Percentiles rank a stretch among this genome's conserved stretches.
phyloP scores from a whole-genome alignment of 2,797 vertebrate genomes.

The Falco concolor region DNA sequence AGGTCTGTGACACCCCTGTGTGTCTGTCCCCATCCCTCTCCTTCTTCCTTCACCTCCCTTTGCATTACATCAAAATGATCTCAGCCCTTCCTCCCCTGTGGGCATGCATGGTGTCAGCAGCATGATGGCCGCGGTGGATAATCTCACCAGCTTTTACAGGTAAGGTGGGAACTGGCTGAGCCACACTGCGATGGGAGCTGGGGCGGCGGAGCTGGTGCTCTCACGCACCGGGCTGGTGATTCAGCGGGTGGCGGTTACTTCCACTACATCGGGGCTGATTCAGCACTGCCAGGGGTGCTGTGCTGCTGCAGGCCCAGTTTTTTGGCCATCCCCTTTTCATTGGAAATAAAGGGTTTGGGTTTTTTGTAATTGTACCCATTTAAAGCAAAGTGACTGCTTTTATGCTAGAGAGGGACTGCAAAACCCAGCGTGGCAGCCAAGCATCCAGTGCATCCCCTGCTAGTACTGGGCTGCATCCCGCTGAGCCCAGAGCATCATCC shows the following conservation, averaged over 20 bases:
- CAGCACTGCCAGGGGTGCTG: neutral
- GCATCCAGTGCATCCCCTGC: rapidly evolving
- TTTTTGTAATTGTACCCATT: neutral
- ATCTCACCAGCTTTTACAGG: neutral
- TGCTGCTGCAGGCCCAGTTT: neutral
- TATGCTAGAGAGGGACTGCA: neutral
- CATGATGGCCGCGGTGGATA: neutral
- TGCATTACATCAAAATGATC: neutral
- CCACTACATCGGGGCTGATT: constrained; percentile 16
- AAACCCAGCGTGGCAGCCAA: neutral
- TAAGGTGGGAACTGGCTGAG: constrained; percentile 6
- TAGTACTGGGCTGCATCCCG: rapidly evolving
- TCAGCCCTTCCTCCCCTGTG: neutral
- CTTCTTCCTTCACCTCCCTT: neutral
- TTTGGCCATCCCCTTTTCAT: neutral
- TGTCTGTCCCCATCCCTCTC: neutral
- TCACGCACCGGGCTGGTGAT: neutral
- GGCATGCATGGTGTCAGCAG: neutral
- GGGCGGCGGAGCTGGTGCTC: neutral
- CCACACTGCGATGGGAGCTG: rapidly evolving
- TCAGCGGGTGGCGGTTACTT: neutral
- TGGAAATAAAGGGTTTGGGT: neutral
- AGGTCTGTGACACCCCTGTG: neutral
- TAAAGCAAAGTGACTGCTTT: neutral
- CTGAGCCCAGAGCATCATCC: rapidly evolving